These are phyloP conservation scores for Pollicipes pollicipes DNA, from an alignment of 1,140 invertebrate genomes.

Conservation along the genomic window DNA sequence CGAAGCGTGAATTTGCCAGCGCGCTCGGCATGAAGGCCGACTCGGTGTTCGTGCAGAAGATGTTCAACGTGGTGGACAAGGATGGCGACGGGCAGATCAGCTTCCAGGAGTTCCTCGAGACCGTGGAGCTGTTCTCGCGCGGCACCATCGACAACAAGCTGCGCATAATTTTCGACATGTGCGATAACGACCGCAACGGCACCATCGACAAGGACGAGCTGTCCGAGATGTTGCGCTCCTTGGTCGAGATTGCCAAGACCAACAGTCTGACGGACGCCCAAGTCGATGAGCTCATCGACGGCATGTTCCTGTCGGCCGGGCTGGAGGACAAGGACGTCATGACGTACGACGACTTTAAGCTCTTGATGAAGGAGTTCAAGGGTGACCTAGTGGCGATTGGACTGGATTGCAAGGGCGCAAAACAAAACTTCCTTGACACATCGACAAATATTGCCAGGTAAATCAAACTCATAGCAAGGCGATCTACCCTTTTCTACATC, in stretches of 20 bases:
- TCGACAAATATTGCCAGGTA: constrained; percentile 76
- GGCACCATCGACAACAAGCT: constrained; percentile 92
- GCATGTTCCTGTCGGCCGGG: constrained; percentile 85
- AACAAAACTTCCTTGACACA: constrained; percentile 85
- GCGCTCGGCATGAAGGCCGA: constrained; percentile 91
- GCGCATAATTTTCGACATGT: constrained; percentile 96
- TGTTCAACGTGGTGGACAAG: constrained; percentile 98
- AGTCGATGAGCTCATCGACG: constrained; percentile 62
- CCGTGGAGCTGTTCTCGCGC: constrained; percentile 73
- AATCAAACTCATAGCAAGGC: no score
- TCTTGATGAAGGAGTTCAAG: constrained; percentile 94
- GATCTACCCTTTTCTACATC: no score
- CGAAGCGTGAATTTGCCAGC: constrained; percentile 88
- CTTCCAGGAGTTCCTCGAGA: constrained; percentile 94
- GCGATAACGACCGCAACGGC: constrained; percentile 87
- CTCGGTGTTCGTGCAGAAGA: constrained; percentile 93
- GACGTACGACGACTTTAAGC: constrained; percentile 86
- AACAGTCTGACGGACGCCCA: constrained; percentile 58
- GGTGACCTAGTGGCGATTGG: constrained; percentile 90
- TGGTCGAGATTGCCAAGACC: constrained; percentile 86
- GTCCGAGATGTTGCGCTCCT: constrained; percentile 78
- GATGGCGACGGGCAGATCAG: constrained; percentile 88
- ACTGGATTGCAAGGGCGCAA: constrained; percentile 88
- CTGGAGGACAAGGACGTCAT: constrained; percentile 76
- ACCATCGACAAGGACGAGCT: constrained; percentile 87